Percentiles rank a stretch among this genome's conserved stretches.
Conservation (phyloP, 2,888 invertebrate genomes). For the Sclerodermus sp. region DNA sequence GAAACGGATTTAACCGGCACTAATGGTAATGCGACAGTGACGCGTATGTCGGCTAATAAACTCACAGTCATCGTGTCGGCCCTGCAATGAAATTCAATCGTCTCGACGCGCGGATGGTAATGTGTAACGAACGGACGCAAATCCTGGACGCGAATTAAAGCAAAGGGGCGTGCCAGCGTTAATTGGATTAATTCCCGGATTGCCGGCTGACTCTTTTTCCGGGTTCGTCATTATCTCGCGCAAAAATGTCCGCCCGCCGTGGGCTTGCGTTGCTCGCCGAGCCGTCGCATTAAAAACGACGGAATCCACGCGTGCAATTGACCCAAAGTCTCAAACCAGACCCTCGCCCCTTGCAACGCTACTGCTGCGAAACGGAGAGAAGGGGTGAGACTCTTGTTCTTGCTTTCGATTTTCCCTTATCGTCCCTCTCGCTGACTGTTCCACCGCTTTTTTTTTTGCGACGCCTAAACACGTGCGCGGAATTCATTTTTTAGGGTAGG, state of each 20-base stretch:
- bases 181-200: not conserved
- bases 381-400: not conserved
- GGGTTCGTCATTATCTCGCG: too few relatives aligned
- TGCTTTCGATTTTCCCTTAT: not conserved
- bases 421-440: not conserved
- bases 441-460: not conserved
- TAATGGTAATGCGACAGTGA: constrained; percentile 29
- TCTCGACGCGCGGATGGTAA: constrained; percentile 21
- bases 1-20: constrained; percentile 25
- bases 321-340: too few relatives aligned
- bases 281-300: too few relatives aligned
- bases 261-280: too few relatives aligned
- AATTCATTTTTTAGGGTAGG: too few relatives aligned
- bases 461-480: not conserved
- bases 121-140: constrained; percentile 13
- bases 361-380: not conserved
- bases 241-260: too few relatives aligned
- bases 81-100: constrained; percentile 23
- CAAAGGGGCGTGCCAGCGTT: not conserved
- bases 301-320: too few relatives aligned
- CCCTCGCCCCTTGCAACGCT: too few relatives aligned
- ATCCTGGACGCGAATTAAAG: not conserved
- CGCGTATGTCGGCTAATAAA: constrained; percentile 25
- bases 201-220: too few relatives aligned
- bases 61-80: constrained; percentile 11